Evolutionary conservation across 1,140 invertebrate species (phyloP).

Genomic region (Fopius arisanus): DNA sequence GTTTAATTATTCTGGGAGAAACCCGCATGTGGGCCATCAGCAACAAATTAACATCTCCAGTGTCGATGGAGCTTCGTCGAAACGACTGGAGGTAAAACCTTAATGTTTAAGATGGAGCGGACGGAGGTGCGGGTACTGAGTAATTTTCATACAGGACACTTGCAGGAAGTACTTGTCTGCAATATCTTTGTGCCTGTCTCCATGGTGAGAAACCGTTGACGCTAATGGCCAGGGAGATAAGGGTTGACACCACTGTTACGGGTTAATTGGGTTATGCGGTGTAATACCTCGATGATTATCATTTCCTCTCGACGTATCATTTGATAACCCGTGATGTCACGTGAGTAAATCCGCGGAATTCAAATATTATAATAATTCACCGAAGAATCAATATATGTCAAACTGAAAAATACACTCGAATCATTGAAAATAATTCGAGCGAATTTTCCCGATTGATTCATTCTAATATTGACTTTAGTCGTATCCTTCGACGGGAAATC

Average conservation of each 20-base stretch:
- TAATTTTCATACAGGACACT: conserved; percentile 8
- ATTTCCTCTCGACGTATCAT: conserved; percentile 27
- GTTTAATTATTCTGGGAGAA: no score
- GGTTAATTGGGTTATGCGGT: conserved; percentile 44
- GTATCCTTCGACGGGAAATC: no score
- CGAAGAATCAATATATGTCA: no score
- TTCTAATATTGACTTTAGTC: no score
- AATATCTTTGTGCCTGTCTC: conserved; percentile 1
- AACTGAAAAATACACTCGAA: no score
- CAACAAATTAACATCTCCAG: background rate
- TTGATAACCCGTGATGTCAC: background rate
- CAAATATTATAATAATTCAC: no score
- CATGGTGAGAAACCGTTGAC: conserved; percentile 25
- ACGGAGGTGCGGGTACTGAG: background rate
- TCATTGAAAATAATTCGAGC: no score
- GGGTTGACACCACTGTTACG: conserved; percentile 41
- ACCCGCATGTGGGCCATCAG: background rate
- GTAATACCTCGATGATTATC: conserved; percentile 44
- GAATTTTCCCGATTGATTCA: no score
- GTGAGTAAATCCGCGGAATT: background rate
- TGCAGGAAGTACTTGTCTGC: background rate
- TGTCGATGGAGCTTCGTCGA: background rate
- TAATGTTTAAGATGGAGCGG: background rate
- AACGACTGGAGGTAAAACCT: background rate
- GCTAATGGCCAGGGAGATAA: conserved; percentile 43